Percentiles rank a stretch among this genome's conserved stretches.
Evolutionary conservation across 2,888 invertebrate species (phyloP).

Genomic region (Conomelus anceps): DNA sequence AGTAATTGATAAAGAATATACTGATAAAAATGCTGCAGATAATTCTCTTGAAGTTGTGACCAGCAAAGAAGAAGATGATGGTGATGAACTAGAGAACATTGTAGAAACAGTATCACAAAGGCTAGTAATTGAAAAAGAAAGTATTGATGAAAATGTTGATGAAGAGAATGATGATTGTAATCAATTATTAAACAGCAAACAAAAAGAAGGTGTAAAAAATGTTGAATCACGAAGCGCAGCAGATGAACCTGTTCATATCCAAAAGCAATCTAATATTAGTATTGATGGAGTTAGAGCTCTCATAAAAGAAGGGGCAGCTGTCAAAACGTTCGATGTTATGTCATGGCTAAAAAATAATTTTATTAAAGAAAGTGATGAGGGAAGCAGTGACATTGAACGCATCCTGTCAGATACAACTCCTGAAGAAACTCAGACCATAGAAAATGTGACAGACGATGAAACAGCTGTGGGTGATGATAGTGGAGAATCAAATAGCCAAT

Average conservation of each 20-base stretch:
- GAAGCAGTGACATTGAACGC: not conserved
- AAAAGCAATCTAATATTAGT: not conserved
- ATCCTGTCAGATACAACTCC: not conserved
- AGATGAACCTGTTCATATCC: not conserved
- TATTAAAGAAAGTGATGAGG: not conserved
- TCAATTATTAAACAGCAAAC: not conserved
- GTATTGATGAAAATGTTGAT: not conserved
- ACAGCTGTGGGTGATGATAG: not conserved
- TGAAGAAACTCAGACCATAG: not conserved
- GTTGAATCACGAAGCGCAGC: not conserved
- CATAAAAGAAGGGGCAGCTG: not conserved
- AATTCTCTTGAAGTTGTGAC: no score
- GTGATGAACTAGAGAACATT: no score
- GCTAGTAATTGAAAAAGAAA: not conserved
- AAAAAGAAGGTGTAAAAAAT: not conserved
- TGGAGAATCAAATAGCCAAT: not conserved
- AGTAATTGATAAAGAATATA: not conserved
- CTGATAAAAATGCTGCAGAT: not conserved
- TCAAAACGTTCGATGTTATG: not conserved
- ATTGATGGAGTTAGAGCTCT: not conserved
- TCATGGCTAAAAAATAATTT: not conserved
- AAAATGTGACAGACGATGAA: not conserved
- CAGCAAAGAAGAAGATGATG: no score
- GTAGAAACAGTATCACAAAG: not conserved
- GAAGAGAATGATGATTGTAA: no score